These are phyloP conservation scores for Allygus modestus DNA, from an alignment of 2,888 invertebrate genomes.

Conservation along the genomic window DNA sequence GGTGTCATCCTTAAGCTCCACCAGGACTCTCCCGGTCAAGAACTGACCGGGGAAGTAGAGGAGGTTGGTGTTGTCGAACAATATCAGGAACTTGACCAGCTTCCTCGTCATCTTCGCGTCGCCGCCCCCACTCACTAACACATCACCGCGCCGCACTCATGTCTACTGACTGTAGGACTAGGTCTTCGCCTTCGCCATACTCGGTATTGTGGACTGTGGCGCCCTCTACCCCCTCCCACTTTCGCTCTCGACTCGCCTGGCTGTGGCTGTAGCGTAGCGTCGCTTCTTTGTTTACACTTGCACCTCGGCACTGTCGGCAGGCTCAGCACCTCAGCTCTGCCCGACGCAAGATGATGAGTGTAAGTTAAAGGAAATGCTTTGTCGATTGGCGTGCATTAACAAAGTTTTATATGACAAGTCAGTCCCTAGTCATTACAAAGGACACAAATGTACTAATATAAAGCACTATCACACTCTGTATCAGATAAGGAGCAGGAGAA, in stretches of 20 bases:
- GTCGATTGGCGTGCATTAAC: no score
- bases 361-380: no score
- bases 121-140: not conserved
- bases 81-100: slow-evolving; percentile 93
- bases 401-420: no score
- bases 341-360: no score
- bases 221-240: slow-evolving; percentile 14
- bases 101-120: slow-evolving; percentile 85
- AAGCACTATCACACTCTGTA: no score
- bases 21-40: slow-evolving; percentile 92
- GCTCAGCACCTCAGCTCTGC: no score
- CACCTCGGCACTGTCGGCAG: no score
- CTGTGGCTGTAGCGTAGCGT: not conserved
- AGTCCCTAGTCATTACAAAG: no score
- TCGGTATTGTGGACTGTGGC: not conserved
- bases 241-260: slow-evolving; percentile 5
- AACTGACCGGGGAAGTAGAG: slow-evolving; percentile 97
- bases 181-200: not conserved
- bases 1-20: slow-evolving; percentile 96
- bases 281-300: slow-evolving; percentile 8
- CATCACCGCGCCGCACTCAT: slow-evolving; percentile 22
- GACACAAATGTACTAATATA: no score
- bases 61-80: slow-evolving; percentile 95
- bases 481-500: no score
- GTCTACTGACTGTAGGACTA: not conserved